Percentiles rank a stretch among this genome's conserved stretches.
Evolutionary conservation across 2,888 invertebrate species (phyloP).

Genomic region (Pyrrhosoma nymphula): DNA sequence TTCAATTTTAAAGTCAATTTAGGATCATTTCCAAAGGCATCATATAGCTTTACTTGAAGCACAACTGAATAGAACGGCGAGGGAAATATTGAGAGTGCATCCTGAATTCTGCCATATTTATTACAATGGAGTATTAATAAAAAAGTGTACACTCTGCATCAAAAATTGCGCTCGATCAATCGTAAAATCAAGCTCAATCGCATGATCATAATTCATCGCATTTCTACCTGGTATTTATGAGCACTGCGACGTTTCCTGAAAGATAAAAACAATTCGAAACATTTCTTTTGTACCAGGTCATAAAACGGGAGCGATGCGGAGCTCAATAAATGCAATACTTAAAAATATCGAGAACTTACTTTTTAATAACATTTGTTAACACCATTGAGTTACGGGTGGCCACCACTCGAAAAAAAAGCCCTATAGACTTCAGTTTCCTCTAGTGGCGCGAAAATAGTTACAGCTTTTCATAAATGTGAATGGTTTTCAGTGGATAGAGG

Average conservation of each 20-base stretch:
- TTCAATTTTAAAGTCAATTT: too few relatives aligned
- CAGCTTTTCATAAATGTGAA: neutral
- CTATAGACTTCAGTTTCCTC: neutral
- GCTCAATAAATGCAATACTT: neutral
- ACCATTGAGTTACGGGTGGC: neutral
- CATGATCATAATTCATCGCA: neutral
- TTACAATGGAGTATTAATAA: neutral
- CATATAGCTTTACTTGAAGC: too few relatives aligned
- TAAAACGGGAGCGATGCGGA: neutral
- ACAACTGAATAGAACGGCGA: neutral
- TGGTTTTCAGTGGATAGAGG: neutral
- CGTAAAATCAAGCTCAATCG: neutral
- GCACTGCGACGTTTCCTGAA: neutral
- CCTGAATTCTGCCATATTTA: neutral
- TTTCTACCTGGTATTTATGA: neutral
- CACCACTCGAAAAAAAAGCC: neutral
- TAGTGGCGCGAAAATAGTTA: constrained; percentile 19
- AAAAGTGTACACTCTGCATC: neutral
- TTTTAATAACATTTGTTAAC: neutral
- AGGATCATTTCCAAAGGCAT: too few relatives aligned
- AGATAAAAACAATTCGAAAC: neutral
- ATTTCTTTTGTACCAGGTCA: neutral
- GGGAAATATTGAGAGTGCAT: neutral
- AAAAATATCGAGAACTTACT: neutral
- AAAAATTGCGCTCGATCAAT: neutral